A percentile compares a stretch with the other conserved stretches of the same genome.
These are phyloP conservation scores for Orthonyx spaldingii DNA, from an alignment of 2,113 vertebrate genomes.

Conservation along the genomic window DNA sequence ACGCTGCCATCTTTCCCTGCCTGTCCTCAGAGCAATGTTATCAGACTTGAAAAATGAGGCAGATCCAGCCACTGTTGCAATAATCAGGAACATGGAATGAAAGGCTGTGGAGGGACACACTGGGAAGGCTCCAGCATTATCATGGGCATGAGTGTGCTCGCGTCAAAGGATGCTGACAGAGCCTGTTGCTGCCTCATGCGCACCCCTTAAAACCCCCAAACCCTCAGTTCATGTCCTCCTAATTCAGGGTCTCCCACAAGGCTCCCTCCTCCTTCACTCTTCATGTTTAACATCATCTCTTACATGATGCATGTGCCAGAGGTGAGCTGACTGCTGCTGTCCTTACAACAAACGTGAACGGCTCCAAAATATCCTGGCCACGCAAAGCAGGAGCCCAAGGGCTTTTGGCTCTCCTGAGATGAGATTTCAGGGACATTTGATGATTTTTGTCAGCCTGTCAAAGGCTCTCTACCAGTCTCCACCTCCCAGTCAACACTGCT, in stretches of 20 bases:
- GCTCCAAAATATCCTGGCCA: not conserved
- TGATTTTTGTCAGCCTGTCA: not conserved
- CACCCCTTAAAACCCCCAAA: not conserved
- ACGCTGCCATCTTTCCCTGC: not conserved
- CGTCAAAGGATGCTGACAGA: rapidly evolving
- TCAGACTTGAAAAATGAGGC: not conserved
- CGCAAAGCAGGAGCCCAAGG: not conserved
- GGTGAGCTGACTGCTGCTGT: not conserved
- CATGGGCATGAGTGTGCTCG: not conserved
- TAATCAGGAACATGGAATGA: not conserved
- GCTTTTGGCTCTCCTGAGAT: not conserved
- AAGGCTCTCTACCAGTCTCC: not conserved
- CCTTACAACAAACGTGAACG: not conserved
- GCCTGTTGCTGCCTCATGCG: not conserved
- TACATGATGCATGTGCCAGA: not conserved
- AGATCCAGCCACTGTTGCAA: not conserved
- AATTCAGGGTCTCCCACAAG: not conserved
- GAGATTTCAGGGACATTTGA: not conserved
- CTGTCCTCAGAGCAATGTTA: not conserved
- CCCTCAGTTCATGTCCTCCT: rapidly evolving
- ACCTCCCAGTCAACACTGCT: not conserved
- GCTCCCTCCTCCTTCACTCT: not conserved
- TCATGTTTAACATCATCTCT: not conserved
- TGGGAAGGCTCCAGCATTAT: not conserved
- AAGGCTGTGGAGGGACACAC: not conserved